phyloP scores from a whole-genome alignment of 2,888 invertebrate species.

The Eupithecia tripunctaria region DNA sequence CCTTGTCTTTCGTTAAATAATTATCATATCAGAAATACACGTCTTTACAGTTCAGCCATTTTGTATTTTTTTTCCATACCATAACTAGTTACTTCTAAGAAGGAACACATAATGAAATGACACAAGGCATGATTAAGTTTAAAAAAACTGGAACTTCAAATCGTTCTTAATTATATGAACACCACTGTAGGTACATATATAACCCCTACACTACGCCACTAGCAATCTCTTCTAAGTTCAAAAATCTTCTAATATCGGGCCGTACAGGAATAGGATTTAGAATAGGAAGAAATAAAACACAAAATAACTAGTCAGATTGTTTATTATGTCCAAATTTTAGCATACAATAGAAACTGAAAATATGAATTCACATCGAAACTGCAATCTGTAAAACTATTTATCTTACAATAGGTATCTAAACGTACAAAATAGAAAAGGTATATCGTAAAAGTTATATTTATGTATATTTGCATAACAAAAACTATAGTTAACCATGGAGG shows the following conservation, averaged over 20 bases:
- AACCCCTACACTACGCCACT: no score
- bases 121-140: no score
- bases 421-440: conserved; percentile 70
- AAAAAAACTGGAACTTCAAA: no score
- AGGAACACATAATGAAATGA: no score
- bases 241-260: not conserved
- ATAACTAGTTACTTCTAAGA: no score
- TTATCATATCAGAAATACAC: no score
- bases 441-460: conserved; percentile 58
- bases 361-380: conserved; percentile 59
- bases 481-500: conserved; percentile 75
- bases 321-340: conserved; percentile 73
- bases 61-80: no score
- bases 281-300: conserved; percentile 53
- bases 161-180: no score
- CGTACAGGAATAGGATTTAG: not conserved
- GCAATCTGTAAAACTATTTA: conserved; percentile 50
- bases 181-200: no score
- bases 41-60: no score
- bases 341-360: conserved; percentile 69
- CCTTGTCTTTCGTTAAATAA: no score
- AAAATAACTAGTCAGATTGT: conserved; percentile 74
- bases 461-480: conserved; percentile 65
- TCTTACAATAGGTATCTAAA: conserved; percentile 65
- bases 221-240: no score